Evolutionary conservation across 2,888 invertebrate genomes (phyloP), one percentile per base, ranked within the genome.

Genomic region (Agriotes lineatus): DNA sequence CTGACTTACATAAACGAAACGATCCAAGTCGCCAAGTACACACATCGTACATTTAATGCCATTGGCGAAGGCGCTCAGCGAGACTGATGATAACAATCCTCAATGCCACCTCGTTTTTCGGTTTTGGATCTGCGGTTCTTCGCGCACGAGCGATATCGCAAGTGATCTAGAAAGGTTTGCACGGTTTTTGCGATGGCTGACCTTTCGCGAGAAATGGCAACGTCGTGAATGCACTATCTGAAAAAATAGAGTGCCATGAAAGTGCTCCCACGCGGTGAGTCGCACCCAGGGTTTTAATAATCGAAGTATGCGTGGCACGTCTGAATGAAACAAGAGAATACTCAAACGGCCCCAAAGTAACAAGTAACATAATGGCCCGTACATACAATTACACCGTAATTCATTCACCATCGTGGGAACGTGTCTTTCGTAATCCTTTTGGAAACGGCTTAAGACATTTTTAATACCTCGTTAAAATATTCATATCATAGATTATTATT

Each of bases 81-180:
- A 42, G 16, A 42, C 42, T 14, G 14, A 42, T 42, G 16, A 42
- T 42, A 12, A 16, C 39, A 12, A 14, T 12, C 5, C 14, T 42
- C 42, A 42, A 42, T 42, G 42, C 42, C 42, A 42, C 18, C 9
- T 18, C 14, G 14, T 14, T 12, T 18, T 18, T 16, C 42, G 16
- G 42, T 16, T 42, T 42, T 42, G 42, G 16, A 14, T 42, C 14
- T 14, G 42, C 42, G 42, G 12, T 48, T 48, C 22, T 25, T 22
- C 48, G 48, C 22, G 48, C 48, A 48, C 48, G 48, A 48, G 1
- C 25, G 48, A 6, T 10, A 18, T 44, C 19, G 44, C 19, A 18
- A 44, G n/a, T 48, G 48, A 48, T 48, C 22, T 22, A 48, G 48
- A 48, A 48, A 20, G 22, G 22, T 25, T 48, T 48, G n/a, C 14